Percentiles rank a stretch among this genome's conserved stretches.
These are phyloP conservation scores for Lordiphosa collinella DNA, from an alignment of 1,140 invertebrate species.

Conservation along the genomic window DNA sequence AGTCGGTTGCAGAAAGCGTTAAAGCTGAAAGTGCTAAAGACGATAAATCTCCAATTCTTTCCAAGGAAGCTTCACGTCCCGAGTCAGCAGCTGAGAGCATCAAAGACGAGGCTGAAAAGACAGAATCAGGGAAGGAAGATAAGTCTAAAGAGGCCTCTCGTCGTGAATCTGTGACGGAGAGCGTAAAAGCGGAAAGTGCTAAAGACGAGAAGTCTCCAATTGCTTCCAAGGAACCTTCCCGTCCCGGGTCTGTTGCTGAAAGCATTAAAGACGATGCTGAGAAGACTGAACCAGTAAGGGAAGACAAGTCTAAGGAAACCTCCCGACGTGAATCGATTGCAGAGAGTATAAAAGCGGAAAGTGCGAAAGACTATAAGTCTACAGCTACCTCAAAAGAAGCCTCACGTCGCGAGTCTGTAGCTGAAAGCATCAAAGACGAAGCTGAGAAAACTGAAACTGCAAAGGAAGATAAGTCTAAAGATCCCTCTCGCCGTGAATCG, in stretches of 20 bases:
- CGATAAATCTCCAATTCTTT: constrained; percentile 18
- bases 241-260: constrained; percentile 14
- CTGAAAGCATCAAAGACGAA: too few species aligned
- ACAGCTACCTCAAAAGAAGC: constrained; percentile 17
- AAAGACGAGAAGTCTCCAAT: constrained; percentile 1
- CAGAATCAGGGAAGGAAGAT: constrained; percentile 1
- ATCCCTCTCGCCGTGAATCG: too few species aligned
- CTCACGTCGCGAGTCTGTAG: too few species aligned
- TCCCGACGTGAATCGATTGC: constrained; percentile 18
- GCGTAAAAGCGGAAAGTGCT: constrained; percentile 11
- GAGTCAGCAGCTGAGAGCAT: neutral
- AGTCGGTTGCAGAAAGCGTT: too few species aligned
- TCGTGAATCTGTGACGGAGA: constrained; percentile 19
- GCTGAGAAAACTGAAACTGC: too few species aligned
- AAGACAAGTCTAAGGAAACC: constrained; percentile 7
- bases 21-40: too few species aligned
- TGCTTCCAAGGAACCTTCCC: constrained; percentile 5
- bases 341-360: constrained; percentile 4
- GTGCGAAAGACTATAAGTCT: constrained; percentile 28
- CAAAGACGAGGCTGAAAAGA: constrained; percentile 5
- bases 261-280: constrained; percentile 1
- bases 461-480: too few species aligned
- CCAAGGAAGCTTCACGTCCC: neutral
- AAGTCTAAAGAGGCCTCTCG: constrained; percentile 26
- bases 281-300: neutral